These are phyloP conservation scores for Pipistrellus kuhlii DNA, from an alignment of 2,797 vertebrate species.

Conservation along the genomic window DNA sequence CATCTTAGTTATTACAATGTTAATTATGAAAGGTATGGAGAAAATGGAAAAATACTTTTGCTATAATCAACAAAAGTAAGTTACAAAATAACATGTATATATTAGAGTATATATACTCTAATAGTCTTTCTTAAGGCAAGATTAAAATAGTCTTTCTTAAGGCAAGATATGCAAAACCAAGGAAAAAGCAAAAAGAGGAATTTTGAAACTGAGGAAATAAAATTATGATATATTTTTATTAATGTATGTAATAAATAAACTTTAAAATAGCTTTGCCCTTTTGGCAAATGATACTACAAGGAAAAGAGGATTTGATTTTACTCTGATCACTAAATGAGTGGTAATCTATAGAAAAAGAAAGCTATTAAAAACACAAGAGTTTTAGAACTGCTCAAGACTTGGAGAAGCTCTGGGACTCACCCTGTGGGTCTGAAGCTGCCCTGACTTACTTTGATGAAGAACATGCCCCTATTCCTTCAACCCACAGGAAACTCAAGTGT, in stretches of 20 bases:
- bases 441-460: not conserved
- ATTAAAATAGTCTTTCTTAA: not conserved
- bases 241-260: slow-evolving; percentile 29
- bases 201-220: not conserved
- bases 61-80: not conserved
- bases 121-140: not conserved
- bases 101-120: too few relatives aligned
- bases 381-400: not conserved
- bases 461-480: not conserved
- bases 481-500: not conserved
- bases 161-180: not conserved
- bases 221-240: slow-evolving; percentile 38
- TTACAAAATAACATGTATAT: slow-evolving; percentile 17
- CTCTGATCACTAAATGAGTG: not conserved
- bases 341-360: slow-evolving; percentile 13
- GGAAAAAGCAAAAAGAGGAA: not conserved
- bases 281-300: slow-evolving; percentile 53
- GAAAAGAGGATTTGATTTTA: not conserved
- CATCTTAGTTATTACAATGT: not conserved
- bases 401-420: not conserved
- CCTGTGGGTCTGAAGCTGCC: not conserved
- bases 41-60: slow-evolving; percentile 20
- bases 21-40: not conserved
- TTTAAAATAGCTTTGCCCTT: slow-evolving; percentile 40
- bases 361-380: not conserved